Base-by-base conservation (phyloP, 2,888 invertebrate genomes). In the Macrosiphum euphorbiae region DNA sequence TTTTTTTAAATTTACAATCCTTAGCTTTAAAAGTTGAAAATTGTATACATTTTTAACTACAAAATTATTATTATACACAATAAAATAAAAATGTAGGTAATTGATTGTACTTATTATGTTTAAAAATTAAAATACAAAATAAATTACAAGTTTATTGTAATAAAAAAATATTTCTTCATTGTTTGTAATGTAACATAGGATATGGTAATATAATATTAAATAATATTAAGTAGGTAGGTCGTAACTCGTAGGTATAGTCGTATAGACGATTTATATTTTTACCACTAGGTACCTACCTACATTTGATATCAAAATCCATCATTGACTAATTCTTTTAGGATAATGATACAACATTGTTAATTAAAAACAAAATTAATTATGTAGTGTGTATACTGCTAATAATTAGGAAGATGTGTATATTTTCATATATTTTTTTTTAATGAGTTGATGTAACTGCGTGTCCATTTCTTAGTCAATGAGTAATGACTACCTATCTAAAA, bases 401-500 rank as follows among this genome's bases (percentile, higher is more conserved):
- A 87, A 87, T n/a, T 44, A 47, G 16, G 7, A 50, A 47, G 87
- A 87, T 16, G n/a, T 50, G n/a, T 87, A 87, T 87, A n/a, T n/a
- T n/a, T 85, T 85, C 85, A 52, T 41, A 41, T 55, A 26, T 88
- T 24, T 13, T 89, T 89, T 89, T 61, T n/a, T n/a, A 89, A 89
- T 89, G 61, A 89, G 44, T 44, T n/a, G 16, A 61, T 89, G 61
- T 61, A 47, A 61, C 26, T 16, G 8, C n/a, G n/a, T 47, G 1
- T n/a, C 47, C 20, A n/a, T n/a, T 61, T 90, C 35, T 55, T 28
- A 52, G 41, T 41, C 28, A n/a, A n/a, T n/a, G n/a, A n/a, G n/a
- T n/a, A 47, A 44, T 86, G 47, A 47, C 28, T 47, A 86, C n/a
- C n/a, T 13, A 11, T n/a, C n/a, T 50, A 50, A 13, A 13, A 50